phyloP scores from a whole-genome alignment of 2,113 vertebrate species.

The Charadrius vociferus region DNA sequence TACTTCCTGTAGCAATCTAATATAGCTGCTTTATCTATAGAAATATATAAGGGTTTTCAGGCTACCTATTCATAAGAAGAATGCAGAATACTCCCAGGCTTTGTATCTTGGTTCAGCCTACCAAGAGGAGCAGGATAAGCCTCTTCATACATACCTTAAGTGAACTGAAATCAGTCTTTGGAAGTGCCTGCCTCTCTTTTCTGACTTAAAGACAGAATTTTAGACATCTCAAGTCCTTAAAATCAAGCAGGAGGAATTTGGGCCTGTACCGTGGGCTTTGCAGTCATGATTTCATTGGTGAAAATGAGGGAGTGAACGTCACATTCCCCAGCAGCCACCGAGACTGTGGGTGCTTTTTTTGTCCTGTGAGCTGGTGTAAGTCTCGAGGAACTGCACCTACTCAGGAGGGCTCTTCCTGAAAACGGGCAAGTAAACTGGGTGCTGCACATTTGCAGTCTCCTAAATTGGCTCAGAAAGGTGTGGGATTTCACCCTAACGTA shows the following conservation, averaged over 20 bases:
- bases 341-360: not conserved
- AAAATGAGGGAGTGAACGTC: not conserved
- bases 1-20: not conserved
- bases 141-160: not conserved
- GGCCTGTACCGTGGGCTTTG: not conserved
- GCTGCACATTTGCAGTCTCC: not conserved
- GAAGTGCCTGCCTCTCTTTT: not conserved
- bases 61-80: not conserved
- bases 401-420: not conserved
- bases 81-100: not conserved
- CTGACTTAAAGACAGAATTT: accelerated
- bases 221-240: not conserved
- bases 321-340: not conserved
- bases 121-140: not conserved
- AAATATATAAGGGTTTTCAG: not conserved
- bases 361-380: not conserved
- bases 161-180: not conserved
- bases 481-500: not conserved
- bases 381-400: accelerated
- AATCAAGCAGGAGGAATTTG: not conserved
- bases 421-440: not conserved
- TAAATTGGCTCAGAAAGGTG: not conserved
- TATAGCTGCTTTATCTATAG: not conserved
- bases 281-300: not conserved
- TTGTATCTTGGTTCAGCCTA: not conserved